Conservation (phyloP, 1,140 invertebrate species). For the Diabrotica undecimpunctata region DNA sequence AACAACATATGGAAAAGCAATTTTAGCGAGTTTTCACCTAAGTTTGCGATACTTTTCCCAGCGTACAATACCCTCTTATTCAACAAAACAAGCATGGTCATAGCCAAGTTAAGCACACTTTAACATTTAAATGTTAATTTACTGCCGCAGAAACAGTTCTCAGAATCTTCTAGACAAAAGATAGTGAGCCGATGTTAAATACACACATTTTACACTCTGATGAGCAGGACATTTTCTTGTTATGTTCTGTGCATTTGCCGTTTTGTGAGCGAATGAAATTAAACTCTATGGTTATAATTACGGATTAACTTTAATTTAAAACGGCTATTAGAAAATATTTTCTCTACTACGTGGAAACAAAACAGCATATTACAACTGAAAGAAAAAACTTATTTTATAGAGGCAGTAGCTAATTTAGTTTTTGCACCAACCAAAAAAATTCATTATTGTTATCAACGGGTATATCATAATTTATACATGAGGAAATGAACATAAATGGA, state of each 20-base stretch:
- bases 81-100: not conserved
- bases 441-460: too few species aligned
- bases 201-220: slow-evolving; percentile 44
- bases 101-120: slow-evolving; percentile 16
- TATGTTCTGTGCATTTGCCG: slow-evolving; percentile 29
- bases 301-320: too few species aligned
- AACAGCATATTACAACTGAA: too few species aligned
- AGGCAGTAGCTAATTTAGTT: too few species aligned
- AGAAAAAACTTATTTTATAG: too few species aligned
- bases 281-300: slow-evolving; percentile 25
- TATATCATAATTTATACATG: too few species aligned
- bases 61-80: not conserved
- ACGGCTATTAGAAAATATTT: too few species aligned
- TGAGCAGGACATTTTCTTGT: slow-evolving; percentile 43
- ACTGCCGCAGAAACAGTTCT: slow-evolving; percentile 32
- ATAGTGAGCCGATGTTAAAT: slow-evolving; percentile 41
- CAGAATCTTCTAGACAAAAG: slow-evolving; percentile 38
- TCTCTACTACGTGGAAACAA: too few species aligned
- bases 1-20: too few species aligned
- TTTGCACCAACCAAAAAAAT: too few species aligned
- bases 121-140: slow-evolving; percentile 41
- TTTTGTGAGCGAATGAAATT: slow-evolving; percentile 27
- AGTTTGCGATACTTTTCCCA: not conserved
- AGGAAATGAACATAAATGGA: too few species aligned
- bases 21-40: too few species aligned